Base-by-base conservation (phyloP, 2,888 invertebrate species). In the Cheilosia urbana region DNA sequence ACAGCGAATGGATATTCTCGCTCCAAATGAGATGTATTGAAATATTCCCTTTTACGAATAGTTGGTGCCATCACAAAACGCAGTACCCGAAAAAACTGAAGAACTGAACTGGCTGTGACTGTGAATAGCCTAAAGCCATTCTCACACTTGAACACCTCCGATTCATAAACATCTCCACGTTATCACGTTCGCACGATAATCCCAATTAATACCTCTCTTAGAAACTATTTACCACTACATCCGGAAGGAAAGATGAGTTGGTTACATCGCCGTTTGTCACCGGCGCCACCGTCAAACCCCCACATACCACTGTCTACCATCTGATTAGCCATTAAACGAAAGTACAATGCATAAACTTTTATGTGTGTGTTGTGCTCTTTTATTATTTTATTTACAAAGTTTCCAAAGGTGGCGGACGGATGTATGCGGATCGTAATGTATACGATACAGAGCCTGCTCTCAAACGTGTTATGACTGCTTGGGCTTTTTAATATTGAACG, bases 401-500 rank as follows among this genome's bases (percentile, higher is more conserved):
- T 72, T 72, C 55, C 71, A 47, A 66, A 62, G 42, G 73, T 73
- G 30, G 53, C 53, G 37, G 45, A 51, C 62, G 51, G 6, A n/a
- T 47, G 34, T 37, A 27, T 21, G 60, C 9, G 24, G 55, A 69
- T 34, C 37, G 30, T 55, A 55, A 37, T 47, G 49, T 15, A 15
- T 55, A 55, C 68, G 42, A 45, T n/a, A 30, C 7, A 24, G 42
- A 62, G 45, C 40, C 40, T n/a, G 57, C 63, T 57, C 42, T 57
- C 47, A 51, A 76, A 66, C 76, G 76, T 66, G 68, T 58, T 60
- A 58, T 66, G 78, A 72, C 58, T 68, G 68, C 49, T 57, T 78
- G 68, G 68, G 63, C 53, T 69, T 73, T 75, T 79, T 68, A 79
- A 75, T 84, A 84, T 79, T 79, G 83, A 75, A 84, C 55, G 69